Conservation (phyloP, 2,113 vertebrate species). For the Calidris pugnax region DNA sequence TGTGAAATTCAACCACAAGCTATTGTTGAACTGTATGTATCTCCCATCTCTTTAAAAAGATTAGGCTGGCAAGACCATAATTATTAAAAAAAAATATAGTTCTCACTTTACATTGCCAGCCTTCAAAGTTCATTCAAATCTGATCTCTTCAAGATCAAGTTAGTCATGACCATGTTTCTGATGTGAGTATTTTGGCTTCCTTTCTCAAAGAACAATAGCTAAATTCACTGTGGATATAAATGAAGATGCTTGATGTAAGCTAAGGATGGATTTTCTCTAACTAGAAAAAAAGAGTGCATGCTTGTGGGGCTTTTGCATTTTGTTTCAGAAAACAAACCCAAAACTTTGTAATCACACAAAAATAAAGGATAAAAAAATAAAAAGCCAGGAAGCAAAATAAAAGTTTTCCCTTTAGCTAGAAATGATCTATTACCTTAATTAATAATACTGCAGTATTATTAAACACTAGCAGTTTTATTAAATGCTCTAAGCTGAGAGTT, state of each 20-base stretch:
- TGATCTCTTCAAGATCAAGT: background rate
- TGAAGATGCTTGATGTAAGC: background rate
- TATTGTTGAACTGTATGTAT: background rate
- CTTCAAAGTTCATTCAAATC: background rate
- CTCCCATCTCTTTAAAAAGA: background rate
- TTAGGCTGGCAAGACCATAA: background rate
- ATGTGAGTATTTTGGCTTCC: background rate
- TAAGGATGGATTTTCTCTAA: background rate
- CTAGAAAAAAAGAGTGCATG: background rate
- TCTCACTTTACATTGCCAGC: background rate
- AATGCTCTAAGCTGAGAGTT: background rate
- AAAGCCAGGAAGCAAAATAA: background rate
- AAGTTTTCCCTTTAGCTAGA: background rate
- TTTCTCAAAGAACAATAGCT: conserved; percentile 4
- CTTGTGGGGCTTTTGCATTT: background rate
- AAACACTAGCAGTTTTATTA: background rate
- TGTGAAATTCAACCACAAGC: background rate
- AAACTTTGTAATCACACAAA: background rate
- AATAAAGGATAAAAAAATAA: background rate
- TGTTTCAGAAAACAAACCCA: background rate
- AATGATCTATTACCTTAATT: background rate
- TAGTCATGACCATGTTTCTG: background rate
- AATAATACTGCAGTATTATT: background rate
- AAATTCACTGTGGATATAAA: background rate
- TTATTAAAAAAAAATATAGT: background rate